These are phyloP conservation scores for Acrocephalus kingi DNA, from an alignment of 2,113 vertebrate genomes.

Conservation along the genomic window DNA sequence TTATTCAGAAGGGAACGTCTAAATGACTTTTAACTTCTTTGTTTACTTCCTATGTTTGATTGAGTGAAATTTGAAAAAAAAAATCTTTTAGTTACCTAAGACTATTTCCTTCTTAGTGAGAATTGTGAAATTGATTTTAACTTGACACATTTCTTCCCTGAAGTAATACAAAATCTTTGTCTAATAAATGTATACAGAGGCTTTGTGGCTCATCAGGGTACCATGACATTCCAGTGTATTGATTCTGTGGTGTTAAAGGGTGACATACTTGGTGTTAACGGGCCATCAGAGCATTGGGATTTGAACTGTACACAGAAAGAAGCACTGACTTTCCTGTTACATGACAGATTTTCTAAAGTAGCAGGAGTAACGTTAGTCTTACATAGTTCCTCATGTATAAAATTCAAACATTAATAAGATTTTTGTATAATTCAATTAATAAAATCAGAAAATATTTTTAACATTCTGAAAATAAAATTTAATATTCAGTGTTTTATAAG, in stretches of 20 bases:
- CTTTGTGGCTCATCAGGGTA: conserved; percentile 77
- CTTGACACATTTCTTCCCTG: conserved; percentile 46
- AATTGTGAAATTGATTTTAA: conserved; percentile 64
- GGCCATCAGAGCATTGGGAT: conserved; percentile 61
- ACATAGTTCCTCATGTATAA: background rate
- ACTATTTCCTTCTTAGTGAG: conserved; percentile 51
- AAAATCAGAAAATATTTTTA: background rate
- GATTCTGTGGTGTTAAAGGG: conserved; percentile 72
- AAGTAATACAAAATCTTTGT: conserved; percentile 70
- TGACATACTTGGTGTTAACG: conserved; percentile 72
- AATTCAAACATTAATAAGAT: background rate
- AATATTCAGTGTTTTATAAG: background rate
- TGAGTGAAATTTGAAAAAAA: conserved; percentile 54
- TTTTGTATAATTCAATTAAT: background rate
- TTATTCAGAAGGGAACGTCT: background rate
- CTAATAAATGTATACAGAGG: conserved; percentile 70
- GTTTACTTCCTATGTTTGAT: conserved; percentile 22
- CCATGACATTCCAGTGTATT: conserved; percentile 75
- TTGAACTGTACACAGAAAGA: conserved; percentile 49
- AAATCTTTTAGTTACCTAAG: conserved; percentile 41
- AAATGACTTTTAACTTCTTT: conserved; percentile 25
- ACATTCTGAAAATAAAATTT: background rate
- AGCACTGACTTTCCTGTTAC: conserved; percentile 45
- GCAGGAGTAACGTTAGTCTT: background rate
- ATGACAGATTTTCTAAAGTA: conserved; percentile 54